These are phyloP conservation scores for Scaptodrosophila lebanonensis DNA, from an alignment of 1,140 invertebrate genomes.

Conservation along the genomic window DNA sequence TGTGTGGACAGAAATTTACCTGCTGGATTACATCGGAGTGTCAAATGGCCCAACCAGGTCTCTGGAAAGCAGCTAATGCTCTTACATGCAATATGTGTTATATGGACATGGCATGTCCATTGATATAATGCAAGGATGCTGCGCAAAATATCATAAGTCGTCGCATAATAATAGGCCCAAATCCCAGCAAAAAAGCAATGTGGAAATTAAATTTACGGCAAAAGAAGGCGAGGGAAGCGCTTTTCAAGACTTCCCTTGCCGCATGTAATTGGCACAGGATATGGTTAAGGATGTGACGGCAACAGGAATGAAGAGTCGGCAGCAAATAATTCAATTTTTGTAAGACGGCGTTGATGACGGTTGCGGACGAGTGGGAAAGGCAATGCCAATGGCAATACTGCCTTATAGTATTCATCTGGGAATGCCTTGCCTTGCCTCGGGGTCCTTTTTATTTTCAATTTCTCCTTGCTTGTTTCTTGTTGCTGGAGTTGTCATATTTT, in stretches of 20 bases:
- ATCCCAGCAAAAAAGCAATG: conserved; percentile 14
- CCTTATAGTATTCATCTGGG: too few species aligned
- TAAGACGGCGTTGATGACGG: conserved; percentile 23
- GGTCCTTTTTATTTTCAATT: neutral
- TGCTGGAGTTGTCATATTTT: neutral
- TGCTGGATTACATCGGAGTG: conserved; percentile 3
- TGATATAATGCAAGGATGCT: too few species aligned
- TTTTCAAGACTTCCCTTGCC: neutral
- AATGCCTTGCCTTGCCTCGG: neutral
- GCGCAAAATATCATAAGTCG: conserved; percentile 1
- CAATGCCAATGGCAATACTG: too few species aligned
- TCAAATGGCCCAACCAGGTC: conserved; percentile 16
- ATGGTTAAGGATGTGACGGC: conserved; percentile 13
- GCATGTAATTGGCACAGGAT: conserved; percentile 20
- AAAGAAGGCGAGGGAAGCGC: neutral
- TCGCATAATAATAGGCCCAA: conserved; percentile 8
- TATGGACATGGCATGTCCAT: too few species aligned
- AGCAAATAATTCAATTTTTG: conserved; percentile 32
- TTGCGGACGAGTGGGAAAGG: conserved; percentile 1
- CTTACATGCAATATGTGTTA: neutral
- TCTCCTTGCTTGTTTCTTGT: neutral
- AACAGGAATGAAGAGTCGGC: neutral
- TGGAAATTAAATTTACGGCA: conserved; percentile 24
- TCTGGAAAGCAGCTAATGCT: conserved; percentile 8
- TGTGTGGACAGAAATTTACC: too few species aligned